A percentile compares a stretch with the other conserved stretches of the same genome.
Evolutionary conservation across 2,888 invertebrate species (phyloP).

Genomic region (Automeris io): DNA sequence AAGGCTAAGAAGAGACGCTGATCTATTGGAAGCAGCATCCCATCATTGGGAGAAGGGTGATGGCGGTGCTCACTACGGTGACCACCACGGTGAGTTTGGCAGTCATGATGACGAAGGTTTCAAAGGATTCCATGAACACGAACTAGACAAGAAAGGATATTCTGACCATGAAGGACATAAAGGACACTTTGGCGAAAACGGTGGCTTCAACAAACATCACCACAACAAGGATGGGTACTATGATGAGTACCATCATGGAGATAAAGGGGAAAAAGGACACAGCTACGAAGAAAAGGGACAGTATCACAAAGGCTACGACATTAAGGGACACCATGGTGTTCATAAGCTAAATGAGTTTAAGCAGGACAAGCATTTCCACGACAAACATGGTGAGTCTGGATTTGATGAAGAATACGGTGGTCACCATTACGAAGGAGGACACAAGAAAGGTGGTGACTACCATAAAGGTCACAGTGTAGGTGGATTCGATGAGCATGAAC

Average conservation of each 20-base stretch:
- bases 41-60: conserved; percentile 73
- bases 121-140: conserved; percentile 80
- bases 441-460: conserved; percentile 87
- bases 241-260: conserved; percentile 79
- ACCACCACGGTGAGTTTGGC: conserved; percentile 79
- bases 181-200: conserved; percentile 77
- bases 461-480: conserved; percentile 88
- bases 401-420: conserved; percentile 88
- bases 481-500: conserved; percentile 85
- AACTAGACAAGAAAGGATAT: conserved; percentile 83
- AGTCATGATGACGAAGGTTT: conserved; percentile 83
- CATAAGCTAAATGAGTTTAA: conserved; percentile 91
- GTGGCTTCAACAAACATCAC: conserved; percentile 79
- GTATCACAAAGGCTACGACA: conserved; percentile 89
- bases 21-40: conserved; percentile 71
- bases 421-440: conserved; percentile 84
- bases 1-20: conserved; percentile 58
- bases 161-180: conserved; percentile 80
- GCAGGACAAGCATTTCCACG: conserved; percentile 91
- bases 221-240: conserved; percentile 81
- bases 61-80: conserved; percentile 79
- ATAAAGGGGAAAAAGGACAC: conserved; percentile 80
- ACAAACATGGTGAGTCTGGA: conserved; percentile 88
- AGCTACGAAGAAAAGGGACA: conserved; percentile 78
- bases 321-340: conserved; percentile 89